These are phyloP conservation scores for Drosophila incognita DNA, from an alignment of 2,888 invertebrate species.

Conservation along the genomic window DNA sequence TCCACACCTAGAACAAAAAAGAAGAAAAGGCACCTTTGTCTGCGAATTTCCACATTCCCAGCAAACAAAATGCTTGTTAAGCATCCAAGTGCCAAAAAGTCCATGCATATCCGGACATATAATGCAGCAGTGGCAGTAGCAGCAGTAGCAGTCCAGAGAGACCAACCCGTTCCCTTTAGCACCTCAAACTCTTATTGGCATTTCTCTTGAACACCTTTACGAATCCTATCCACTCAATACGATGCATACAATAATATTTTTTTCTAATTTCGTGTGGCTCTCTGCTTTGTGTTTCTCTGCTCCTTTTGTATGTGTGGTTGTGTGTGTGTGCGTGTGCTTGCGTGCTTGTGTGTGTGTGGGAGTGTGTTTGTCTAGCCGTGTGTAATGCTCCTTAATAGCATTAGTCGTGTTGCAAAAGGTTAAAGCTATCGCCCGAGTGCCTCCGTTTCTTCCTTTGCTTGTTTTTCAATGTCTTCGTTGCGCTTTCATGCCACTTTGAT, in stretches of 20 bases:
- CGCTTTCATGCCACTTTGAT: constrained; percentile 80
- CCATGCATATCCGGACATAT: constrained; percentile 42
- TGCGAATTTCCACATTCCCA: constrained; percentile 23
- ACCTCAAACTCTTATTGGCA: constrained; percentile 1
- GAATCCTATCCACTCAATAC: constrained; percentile 60
- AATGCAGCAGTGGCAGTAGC: constrained; percentile 8
- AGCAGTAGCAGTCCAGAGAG: constrained; percentile 8
- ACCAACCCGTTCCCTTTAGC: constrained; percentile 35
- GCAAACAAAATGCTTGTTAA: constrained; percentile 42
- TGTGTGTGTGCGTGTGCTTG: constrained; percentile 1
- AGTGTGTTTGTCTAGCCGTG: constrained; percentile 49
- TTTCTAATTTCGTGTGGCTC: constrained; percentile 66
- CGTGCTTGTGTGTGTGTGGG: constrained; percentile 4
- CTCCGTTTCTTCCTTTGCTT: constrained; percentile 27
- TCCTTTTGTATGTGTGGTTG: background rate
- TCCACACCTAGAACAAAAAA: background rate
- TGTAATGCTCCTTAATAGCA: constrained; percentile 69
- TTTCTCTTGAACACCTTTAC: constrained; percentile 52
- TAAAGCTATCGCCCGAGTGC: constrained; percentile 66
- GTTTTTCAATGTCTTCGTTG: constrained; percentile 63
- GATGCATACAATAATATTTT: constrained; percentile 75
- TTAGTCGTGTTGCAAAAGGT: constrained; percentile 71
- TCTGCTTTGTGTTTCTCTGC: constrained; percentile 33
- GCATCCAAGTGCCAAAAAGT: constrained; percentile 55
- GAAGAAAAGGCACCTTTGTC: constrained; percentile 20